Percentiles rank a stretch among this genome's conserved stretches.
These are phyloP conservation scores for Diabrotica balteata DNA, from an alignment of 2,888 invertebrate genomes.

Conservation along the genomic window DNA sequence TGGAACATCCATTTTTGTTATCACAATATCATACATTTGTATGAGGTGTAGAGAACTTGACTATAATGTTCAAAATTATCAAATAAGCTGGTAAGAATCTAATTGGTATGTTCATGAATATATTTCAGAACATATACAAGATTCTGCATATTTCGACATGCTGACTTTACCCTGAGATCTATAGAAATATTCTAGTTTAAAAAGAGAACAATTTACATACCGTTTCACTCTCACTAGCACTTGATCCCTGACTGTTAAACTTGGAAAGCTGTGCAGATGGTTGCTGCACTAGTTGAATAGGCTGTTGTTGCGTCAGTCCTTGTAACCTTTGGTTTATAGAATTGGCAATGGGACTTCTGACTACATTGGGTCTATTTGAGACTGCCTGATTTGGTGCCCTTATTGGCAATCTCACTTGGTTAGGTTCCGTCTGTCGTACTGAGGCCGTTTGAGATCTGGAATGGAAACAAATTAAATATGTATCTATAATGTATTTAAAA, in stretches of 20 bases:
- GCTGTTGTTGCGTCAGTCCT: constrained; percentile 12
- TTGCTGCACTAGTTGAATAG: constrained; percentile 19
- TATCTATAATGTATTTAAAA: background rate
- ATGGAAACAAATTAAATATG: background rate
- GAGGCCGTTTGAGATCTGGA: constrained; percentile 11
- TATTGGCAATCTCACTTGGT: constrained; percentile 4
- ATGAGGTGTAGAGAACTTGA: too few relatives aligned
- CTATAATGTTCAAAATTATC: too few relatives aligned
- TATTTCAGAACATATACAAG: too few relatives aligned
- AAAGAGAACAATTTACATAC: constrained; percentile 13
- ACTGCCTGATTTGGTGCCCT: constrained; percentile 15
- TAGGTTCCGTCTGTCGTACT: constrained; percentile 24
- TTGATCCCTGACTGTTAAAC: constrained; percentile 23
- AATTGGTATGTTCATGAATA: too few relatives aligned
- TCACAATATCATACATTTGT: too few relatives aligned
- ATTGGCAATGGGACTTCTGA: constrained; percentile 5
- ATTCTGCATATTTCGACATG: too few relatives aligned
- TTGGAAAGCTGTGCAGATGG: constrained; percentile 27
- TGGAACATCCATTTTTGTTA: too few relatives aligned
- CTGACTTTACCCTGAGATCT: too few relatives aligned
- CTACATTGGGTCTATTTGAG: constrained; percentile 8
- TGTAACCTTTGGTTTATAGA: constrained; percentile 20
- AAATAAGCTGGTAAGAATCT: too few relatives aligned
- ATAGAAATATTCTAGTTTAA: too few relatives aligned
- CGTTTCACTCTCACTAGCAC: constrained; percentile 28